phyloP scores from a whole-genome alignment of 1,140 invertebrate genomes.

The Megalopta genalis region DNA sequence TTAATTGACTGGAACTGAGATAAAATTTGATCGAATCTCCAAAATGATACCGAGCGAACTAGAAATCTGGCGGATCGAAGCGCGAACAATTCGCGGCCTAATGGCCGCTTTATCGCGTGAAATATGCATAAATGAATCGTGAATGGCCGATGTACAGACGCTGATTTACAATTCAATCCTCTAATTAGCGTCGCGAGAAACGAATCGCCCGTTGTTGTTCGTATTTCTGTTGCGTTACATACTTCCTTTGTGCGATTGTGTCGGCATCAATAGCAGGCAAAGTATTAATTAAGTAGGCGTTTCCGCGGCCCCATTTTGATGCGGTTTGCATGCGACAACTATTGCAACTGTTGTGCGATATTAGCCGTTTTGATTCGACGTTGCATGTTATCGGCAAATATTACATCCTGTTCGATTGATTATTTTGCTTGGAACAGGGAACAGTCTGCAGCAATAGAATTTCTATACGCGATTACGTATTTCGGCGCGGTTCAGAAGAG shows the following conservation, averaged over 20 bases:
- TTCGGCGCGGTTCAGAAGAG: background rate
- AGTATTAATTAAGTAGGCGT: background rate
- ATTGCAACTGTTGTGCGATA: background rate
- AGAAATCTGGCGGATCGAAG: too few relatives aligned
- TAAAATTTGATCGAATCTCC: too few relatives aligned
- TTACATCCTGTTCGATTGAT: background rate
- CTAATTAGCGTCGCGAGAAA: too few relatives aligned
- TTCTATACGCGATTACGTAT: background rate
- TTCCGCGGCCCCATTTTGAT: background rate
- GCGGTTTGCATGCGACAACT: background rate
- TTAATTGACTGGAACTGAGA: too few relatives aligned
- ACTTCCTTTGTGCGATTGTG: slow-evolving; percentile 2
- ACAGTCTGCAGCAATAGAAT: background rate
- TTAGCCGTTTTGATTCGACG: background rate
- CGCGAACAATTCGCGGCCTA: too few relatives aligned
- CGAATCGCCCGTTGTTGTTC: too few relatives aligned
- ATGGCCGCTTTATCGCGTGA: too few relatives aligned
- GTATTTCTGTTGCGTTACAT: too few relatives aligned
- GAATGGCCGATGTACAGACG: too few relatives aligned
- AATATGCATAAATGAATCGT: too few relatives aligned
- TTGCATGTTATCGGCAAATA: background rate
- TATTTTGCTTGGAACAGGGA: background rate
- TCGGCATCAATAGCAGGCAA: background rate
- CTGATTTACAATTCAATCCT: too few relatives aligned
- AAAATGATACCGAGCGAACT: too few relatives aligned